phyloP scores from a whole-genome alignment of 2,113 vertebrate genomes.

The Hipposideros armiger region DNA sequence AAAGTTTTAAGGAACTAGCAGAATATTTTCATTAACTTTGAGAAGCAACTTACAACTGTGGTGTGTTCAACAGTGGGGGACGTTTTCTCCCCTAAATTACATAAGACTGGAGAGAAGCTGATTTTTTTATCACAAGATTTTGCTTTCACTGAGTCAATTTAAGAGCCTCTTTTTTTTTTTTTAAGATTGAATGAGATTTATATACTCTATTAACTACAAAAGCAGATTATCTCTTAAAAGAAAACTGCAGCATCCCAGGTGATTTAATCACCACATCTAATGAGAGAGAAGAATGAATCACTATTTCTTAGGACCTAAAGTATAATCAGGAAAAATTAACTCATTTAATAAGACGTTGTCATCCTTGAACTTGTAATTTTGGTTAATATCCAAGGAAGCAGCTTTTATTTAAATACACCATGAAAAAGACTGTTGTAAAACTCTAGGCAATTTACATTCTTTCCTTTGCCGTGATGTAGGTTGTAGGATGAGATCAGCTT shows the following conservation, averaged over 20 bases:
- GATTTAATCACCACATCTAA: constrained; percentile 68
- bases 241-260: constrained; percentile 51
- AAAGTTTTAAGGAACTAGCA: constrained; percentile 36
- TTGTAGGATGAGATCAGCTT: background rate
- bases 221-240: constrained; percentile 69
- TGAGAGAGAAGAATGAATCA: constrained; percentile 73
- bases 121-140: constrained; percentile 64
- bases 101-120: constrained; percentile 20
- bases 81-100: constrained; percentile 1
- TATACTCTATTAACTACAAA: constrained; percentile 69
- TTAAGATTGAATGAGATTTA: constrained; percentile 67
- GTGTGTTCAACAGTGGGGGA: background rate
- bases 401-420: background rate
- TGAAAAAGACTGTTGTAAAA: constrained; percentile 26
- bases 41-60: constrained; percentile 21
- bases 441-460: background rate
- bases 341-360: background rate
- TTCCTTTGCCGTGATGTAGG: background rate
- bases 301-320: constrained; percentile 27
- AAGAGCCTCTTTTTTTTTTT: background rate
- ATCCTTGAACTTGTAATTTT: constrained; percentile 61
- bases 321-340: constrained; percentile 56
- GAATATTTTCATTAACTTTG: constrained; percentile 44
- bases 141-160: constrained; percentile 64
- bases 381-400: constrained; percentile 41